Evolutionary conservation across 2,888 invertebrate species (phyloP), one percentile per base, ranked within the genome.

Genomic region (Clitarchus hookeri): DNA sequence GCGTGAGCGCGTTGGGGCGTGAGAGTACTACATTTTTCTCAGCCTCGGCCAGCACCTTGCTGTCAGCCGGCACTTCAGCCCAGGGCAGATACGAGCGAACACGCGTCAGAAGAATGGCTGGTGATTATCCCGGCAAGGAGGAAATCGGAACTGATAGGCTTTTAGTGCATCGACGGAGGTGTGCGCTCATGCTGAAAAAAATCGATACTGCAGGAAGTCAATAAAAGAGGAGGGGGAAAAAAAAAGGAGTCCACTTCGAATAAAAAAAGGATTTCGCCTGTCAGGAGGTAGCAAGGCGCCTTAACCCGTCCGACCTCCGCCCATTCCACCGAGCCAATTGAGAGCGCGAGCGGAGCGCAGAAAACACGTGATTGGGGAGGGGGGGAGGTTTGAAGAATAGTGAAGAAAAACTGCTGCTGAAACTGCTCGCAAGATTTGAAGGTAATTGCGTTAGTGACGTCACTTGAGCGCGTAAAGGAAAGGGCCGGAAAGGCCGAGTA

Each of bases 401-500:
- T 27, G 44, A 84, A 84, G 86, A 48, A 84, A 78, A 84, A 44
- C 84, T 78, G 78, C 84, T 78, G 23, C 27, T 79, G 86, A 84
- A 83, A 53, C 77, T 78, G 86, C 78, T 84, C 84, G 83, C 36
- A 78, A 86, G 86, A 86, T 86, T 86, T 78, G 85, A 86, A 86
- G 85, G 85, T 87, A 87, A 87, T 87, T 87, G 87, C 87, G 79
- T 87, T 87, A 87, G 86, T 86, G 83, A 85, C 87, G 87, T 87
- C 87, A 87, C 86, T 87, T 85, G 87, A 82, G 86, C 87, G 87
- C 54, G 85, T 85, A 86, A 87, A 87, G 86, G 86, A 79, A 85
- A 83, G 86, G 82, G 36, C 26, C 84, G 84, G 84, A 53, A 27
- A 53, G 65, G 27, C 26, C 78, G 48, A 77, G 78, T 23, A 65